Percentiles rank a stretch among this genome's conserved stretches.
Evolutionary conservation across 2,888 invertebrate species (phyloP).

Genomic region (Lordiphosa fenestrarum): DNA sequence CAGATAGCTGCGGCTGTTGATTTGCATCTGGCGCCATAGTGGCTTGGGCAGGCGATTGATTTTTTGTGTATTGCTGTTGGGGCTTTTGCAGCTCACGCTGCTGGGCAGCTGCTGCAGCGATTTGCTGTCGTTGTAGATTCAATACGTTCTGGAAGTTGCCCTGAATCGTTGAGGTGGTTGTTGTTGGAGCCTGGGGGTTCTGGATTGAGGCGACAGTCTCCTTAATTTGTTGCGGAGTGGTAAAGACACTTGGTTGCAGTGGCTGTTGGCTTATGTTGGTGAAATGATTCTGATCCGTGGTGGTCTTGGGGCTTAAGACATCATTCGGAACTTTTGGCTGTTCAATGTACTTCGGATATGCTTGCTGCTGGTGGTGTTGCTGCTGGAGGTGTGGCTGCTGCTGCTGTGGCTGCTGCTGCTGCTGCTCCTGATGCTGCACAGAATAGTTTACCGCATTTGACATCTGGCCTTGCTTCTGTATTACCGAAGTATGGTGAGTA

Average conservation of each 20-base stretch:
- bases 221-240: neutral
- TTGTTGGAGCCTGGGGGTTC: slow-evolving; percentile 24
- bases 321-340: neutral
- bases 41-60: slow-evolving; percentile 54
- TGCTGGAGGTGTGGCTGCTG: too few relatives aligned
- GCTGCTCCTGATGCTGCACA: too few relatives aligned
- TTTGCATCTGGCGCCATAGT: slow-evolving; percentile 42
- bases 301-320: neutral
- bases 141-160: slow-evolving; percentile 72
- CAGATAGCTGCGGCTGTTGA: slow-evolving; percentile 9
- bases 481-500: neutral
- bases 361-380: neutral
- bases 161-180: slow-evolving; percentile 52
- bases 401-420: too few relatives aligned
- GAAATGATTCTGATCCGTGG: neutral
- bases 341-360: neutral
- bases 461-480: neutral
- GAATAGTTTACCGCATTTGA: neutral
- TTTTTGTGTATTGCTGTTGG: slow-evolving; percentile 33
- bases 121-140: slow-evolving; percentile 62
- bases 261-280: neutral
- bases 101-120: slow-evolving; percentile 38
- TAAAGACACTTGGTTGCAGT: neutral
- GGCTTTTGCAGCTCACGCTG: slow-evolving; percentile 30
- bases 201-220: neutral